Conservation (phyloP, 2,888 invertebrate genomes). For the Drosophila buzzatii region DNA sequence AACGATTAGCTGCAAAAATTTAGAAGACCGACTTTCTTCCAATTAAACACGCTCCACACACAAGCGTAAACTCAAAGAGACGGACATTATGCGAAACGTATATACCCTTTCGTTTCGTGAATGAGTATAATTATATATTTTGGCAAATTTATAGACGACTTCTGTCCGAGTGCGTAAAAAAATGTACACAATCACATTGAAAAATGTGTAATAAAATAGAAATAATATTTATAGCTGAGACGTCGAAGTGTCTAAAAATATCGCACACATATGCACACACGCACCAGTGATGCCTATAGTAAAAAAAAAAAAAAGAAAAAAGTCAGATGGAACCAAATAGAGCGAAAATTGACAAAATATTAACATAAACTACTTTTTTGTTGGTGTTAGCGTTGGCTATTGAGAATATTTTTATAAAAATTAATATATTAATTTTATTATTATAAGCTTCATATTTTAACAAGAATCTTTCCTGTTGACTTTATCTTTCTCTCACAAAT, state of each 20-base stretch:
- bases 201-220: constrained; percentile 79
- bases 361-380: background rate
- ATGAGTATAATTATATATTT: constrained; percentile 40
- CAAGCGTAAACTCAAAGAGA: background rate
- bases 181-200: constrained; percentile 66
- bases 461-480: too few relatives aligned
- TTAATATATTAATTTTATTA: too few relatives aligned
- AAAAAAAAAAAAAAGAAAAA: background rate
- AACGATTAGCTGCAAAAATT: background rate
- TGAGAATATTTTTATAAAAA: too few relatives aligned
- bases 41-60: background rate
- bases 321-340: background rate
- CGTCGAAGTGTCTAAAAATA: constrained; percentile 80
- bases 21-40: background rate
- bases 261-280: constrained; percentile 17
- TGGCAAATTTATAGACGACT: constrained; percentile 57
- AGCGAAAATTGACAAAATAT: background rate
- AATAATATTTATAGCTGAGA: constrained; percentile 80
- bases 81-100: background rate
- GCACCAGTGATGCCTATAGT: constrained; percentile 1
- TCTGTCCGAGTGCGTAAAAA: constrained; percentile 49
- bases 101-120: background rate
- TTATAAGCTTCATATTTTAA: too few relatives aligned
- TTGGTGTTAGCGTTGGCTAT: too few relatives aligned
- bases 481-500: too few relatives aligned